Conservation (phyloP, 2,113 vertebrate genomes). For the Fulmarus glacialis region DNA sequence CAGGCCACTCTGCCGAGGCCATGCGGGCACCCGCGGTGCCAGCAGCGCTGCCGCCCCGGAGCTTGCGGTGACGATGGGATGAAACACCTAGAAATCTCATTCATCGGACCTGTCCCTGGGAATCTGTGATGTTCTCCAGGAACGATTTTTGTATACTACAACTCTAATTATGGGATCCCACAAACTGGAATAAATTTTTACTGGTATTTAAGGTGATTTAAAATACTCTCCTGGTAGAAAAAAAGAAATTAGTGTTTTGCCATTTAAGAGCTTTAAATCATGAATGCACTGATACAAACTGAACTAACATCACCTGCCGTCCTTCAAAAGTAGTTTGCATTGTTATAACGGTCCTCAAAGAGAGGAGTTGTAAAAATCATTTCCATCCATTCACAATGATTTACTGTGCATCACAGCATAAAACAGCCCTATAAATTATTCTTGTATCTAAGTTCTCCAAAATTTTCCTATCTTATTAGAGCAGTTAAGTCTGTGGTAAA, state of each 20-base stretch:
- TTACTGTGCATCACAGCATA: slow-evolving; percentile 19
- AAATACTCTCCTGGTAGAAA: neutral
- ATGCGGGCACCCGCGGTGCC: accelerated
- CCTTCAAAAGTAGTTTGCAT: slow-evolving; percentile 30
- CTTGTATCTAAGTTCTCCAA: neutral
- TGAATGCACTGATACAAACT: neutral
- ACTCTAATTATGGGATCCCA: neutral
- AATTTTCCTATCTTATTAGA: neutral
- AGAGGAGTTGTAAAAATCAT: slow-evolving; percentile 2
- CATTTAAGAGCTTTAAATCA: slow-evolving; percentile 41
- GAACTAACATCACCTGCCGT: slow-evolving; percentile 8
- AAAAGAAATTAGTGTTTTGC: neutral
- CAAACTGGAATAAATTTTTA: neutral
- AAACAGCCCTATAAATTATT: slow-evolving; percentile 2
- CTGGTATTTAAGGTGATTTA: neutral
- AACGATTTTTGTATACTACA: accelerated
- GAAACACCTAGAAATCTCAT: neutral
- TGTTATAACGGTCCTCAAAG: neutral
- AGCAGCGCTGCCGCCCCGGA: accelerated
- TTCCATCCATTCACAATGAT: slow-evolving; percentile 17
- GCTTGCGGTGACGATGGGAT: accelerated
- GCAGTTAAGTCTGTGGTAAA: neutral
- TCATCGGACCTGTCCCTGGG: neutral
- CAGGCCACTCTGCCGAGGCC: neutral
- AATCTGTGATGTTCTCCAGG: neutral